Evolutionary conservation across 1,140 invertebrate genomes (phyloP).

Genomic region (Mylabris phalerata): DNA sequence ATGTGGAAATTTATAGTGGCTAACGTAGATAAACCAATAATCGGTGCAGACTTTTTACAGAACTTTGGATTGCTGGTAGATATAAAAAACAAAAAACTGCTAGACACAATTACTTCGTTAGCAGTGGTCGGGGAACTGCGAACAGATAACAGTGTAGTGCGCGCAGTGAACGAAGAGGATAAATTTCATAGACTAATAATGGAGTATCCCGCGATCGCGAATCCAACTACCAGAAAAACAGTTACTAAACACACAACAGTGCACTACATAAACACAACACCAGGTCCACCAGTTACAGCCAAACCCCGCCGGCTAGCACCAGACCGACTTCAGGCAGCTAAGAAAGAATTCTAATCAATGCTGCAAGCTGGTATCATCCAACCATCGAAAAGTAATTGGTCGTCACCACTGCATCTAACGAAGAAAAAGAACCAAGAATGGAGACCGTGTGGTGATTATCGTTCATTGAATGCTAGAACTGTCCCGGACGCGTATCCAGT

Average conservation of each 20-base stretch:
- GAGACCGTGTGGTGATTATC: slow-evolving; percentile 42
- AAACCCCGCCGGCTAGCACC: slow-evolving; percentile 32
- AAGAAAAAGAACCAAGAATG: slow-evolving; percentile 36
- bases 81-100: neutral
- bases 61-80: neutral
- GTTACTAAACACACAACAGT: slow-evolving; percentile 5
- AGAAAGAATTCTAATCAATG: slow-evolving; percentile 29
- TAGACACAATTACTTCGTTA: slow-evolving; percentile 4
- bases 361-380: slow-evolving; percentile 32
- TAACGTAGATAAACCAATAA: slow-evolving; percentile 38
- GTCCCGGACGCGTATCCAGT: slow-evolving; percentile 36
- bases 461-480: slow-evolving; percentile 20
- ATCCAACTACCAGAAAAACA: slow-evolving; percentile 12
- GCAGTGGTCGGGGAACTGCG: slow-evolving; percentile 1
- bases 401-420: slow-evolving; percentile 4
- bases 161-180: slow-evolving; percentile 23
- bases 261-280: slow-evolving; percentile 24
- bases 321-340: slow-evolving; percentile 29
- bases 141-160: neutral
- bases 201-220: neutral
- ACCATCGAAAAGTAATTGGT: slow-evolving; percentile 41
- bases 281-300: slow-evolving; percentile 30
- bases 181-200: slow-evolving; percentile 20
- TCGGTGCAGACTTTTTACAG: slow-evolving; percentile 39
- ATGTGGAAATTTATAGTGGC: slow-evolving; percentile 42